Conservation (phyloP, 2,888 invertebrate genomes). For the Ormyrus nitidulus region DNA sequence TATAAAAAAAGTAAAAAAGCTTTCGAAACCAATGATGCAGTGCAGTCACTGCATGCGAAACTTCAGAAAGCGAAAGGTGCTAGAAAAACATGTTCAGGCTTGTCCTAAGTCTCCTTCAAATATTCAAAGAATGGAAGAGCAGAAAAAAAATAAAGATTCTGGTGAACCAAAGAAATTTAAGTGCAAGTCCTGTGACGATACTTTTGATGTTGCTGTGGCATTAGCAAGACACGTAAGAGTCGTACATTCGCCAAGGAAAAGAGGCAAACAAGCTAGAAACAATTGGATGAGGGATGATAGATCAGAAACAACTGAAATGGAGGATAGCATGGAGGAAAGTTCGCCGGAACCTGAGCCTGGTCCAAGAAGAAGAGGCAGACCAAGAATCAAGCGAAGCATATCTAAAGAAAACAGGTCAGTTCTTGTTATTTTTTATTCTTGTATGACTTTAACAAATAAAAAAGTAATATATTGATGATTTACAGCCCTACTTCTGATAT, state of each 20-base stretch:
- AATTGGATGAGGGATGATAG: constrained; percentile 44
- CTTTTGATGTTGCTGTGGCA: constrained; percentile 70
- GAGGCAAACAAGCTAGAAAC: constrained; percentile 59
- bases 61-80: constrained; percentile 67
- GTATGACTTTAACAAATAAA: neutral
- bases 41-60: constrained; percentile 68
- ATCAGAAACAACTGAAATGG: constrained; percentile 37
- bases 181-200: constrained; percentile 71
- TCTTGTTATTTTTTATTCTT: too few species aligned
- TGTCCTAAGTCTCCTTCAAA: constrained; percentile 65
- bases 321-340: constrained; percentile 37
- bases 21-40: constrained; percentile 60
- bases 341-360: constrained; percentile 25
- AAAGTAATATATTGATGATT: neutral
- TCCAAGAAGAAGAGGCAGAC: constrained; percentile 40
- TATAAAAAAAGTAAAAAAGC: constrained; percentile 24
- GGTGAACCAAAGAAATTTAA: constrained; percentile 59
- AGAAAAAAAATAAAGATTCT: neutral
- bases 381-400: constrained; percentile 27
- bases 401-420: constrained; percentile 43
- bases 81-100: constrained; percentile 67
- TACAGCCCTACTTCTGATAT: constrained; percentile 32
- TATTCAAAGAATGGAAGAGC: constrained; percentile 53
- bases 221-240: constrained; percentile 71
- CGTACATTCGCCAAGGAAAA: constrained; percentile 65